Evolutionary conservation across 2,797 vertebrate species (phyloP).

Genomic region (Buceros bicornis): DNA sequence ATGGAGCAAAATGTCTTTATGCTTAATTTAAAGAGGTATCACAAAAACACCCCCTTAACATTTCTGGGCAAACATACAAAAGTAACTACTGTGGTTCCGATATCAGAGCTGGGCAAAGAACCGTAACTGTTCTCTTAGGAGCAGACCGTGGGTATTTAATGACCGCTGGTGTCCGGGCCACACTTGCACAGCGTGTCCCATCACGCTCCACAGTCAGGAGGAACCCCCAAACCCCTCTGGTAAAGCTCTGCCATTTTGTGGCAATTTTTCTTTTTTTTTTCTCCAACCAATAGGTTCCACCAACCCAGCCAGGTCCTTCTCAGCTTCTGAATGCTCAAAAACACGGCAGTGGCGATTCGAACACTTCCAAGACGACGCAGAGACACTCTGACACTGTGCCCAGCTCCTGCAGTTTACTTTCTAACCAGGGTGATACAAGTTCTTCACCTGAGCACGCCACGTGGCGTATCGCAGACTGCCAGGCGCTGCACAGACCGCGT

Average conservation of each 20-base stretch:
- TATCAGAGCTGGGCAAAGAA: not conserved
- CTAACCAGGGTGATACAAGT: not conserved
- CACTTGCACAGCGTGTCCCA: not conserved
- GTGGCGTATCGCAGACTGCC: not conserved
- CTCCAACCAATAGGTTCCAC: not conserved
- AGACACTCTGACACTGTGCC: not conserved
- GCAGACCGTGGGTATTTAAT: not conserved
- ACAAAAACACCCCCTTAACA: not conserved
- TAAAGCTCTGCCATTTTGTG: not conserved
- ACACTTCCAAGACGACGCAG: not conserved
- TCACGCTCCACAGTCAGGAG: not conserved
- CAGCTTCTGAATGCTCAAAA: not conserved
- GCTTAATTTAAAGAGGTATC: not conserved
- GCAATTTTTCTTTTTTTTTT: not conserved
- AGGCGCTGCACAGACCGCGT: not conserved
- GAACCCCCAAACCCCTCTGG: not conserved
- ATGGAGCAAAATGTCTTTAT: not conserved
- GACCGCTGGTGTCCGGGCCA: not conserved
- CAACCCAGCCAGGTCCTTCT: not conserved
- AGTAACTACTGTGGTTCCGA: not conserved
- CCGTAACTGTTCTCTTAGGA: not conserved
- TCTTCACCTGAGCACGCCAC: not conserved
- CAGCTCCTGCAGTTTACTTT: not conserved
- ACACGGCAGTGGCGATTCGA: not conserved
- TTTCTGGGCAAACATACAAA: not conserved